Conservation (phyloP, 2,888 invertebrate genomes). For the Protodeltote pygarga region DNA sequence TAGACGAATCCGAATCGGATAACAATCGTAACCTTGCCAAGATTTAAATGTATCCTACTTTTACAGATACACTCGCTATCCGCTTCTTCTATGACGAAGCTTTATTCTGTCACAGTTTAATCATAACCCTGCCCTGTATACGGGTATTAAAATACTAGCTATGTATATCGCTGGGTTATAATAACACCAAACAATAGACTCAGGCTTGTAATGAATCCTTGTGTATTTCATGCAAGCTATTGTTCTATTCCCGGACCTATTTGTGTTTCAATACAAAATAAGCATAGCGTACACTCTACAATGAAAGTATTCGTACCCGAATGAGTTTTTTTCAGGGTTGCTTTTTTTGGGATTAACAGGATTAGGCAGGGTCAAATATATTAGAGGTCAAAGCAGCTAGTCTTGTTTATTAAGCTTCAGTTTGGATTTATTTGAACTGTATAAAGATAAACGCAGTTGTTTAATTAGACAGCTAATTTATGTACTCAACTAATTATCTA, state of each 20-base stretch:
- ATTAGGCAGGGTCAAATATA: neutral
- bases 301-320: neutral
- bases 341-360: conserved; percentile 1
- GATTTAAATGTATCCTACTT: too few relatives aligned
- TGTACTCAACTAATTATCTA: too few relatives aligned
- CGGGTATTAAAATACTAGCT: conserved; percentile 38
- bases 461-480: too few relatives aligned
- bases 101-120: conserved; percentile 26
- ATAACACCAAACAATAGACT: conserved; percentile 42
- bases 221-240: conserved; percentile 19
- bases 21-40: too few relatives aligned
- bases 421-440: neutral
- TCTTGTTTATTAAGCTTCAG: neutral
- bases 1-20: too few relatives aligned
- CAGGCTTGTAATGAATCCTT: conserved; percentile 22
- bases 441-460: too few relatives aligned
- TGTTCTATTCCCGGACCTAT: conserved; percentile 6
- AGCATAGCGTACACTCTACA: neutral
- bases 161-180: conserved; percentile 35
- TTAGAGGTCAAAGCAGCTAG: neutral
- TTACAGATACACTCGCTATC: too few relatives aligned
- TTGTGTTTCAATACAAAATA: conserved; percentile 3
- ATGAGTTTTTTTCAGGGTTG: neutral
- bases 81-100: too few relatives aligned
- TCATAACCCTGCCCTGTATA: conserved; percentile 37